phyloP scores from a whole-genome alignment of 2,113 vertebrate species.

The Takifugu flavidus region DNA sequence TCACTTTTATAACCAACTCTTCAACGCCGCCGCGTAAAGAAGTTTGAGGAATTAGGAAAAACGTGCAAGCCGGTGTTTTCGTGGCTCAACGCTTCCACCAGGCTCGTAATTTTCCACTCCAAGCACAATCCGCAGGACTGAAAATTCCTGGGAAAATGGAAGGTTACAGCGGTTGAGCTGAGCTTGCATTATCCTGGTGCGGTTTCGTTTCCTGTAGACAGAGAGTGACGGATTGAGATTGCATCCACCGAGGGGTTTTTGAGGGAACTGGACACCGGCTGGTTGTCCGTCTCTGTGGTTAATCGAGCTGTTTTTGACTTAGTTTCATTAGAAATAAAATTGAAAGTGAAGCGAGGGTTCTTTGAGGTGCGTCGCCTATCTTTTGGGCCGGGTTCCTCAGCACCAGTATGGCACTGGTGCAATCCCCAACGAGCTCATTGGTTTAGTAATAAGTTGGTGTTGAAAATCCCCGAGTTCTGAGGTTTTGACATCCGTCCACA shows the following conservation, averaged over 20 bases:
- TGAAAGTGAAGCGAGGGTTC: too few species aligned
- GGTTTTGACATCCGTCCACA: slow-evolving; percentile 36
- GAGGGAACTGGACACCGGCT: background rate
- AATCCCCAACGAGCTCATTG: background rate
- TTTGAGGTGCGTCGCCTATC: background rate
- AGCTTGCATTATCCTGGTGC: slow-evolving; percentile 65
- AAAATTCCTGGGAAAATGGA: slow-evolving; percentile 63
- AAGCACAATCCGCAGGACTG: slow-evolving; percentile 48
- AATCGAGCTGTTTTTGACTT: background rate
- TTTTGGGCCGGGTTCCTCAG: background rate
- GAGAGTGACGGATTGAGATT: slow-evolving; percentile 32
- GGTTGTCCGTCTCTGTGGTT: background rate
- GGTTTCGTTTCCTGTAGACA: slow-evolving; percentile 49
- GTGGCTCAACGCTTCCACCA: slow-evolving; percentile 25
- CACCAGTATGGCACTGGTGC: too few species aligned
- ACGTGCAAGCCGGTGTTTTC: slow-evolving; percentile 42
- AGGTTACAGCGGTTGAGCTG: slow-evolving; percentile 55
- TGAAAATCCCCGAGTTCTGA: slow-evolving; percentile 30
- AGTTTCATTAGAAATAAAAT: background rate
- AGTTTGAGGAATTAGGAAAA: slow-evolving; percentile 48
- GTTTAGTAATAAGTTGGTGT: slow-evolving; percentile 6
- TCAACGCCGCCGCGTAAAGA: slow-evolving; percentile 18
- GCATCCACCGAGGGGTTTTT: slow-evolving; percentile 6
- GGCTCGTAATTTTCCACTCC: slow-evolving; percentile 54
- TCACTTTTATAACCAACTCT: background rate